phyloP scores from a whole-genome alignment of 2,797 vertebrate genomes.

The Semotilus atromaculatus region DNA sequence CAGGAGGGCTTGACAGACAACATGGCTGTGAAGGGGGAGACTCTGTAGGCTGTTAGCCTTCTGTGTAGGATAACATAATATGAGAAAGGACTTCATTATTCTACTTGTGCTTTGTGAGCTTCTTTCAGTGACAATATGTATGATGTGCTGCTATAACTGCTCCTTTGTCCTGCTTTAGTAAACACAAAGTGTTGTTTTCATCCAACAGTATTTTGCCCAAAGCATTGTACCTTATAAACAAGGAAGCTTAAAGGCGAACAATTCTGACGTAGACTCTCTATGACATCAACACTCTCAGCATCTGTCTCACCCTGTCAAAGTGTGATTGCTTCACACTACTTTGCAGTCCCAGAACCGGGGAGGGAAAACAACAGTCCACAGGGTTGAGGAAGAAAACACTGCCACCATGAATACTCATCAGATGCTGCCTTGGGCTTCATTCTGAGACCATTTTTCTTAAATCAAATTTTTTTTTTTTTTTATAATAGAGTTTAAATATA shows the following conservation, averaged over 20 bases:
- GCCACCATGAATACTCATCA: slow-evolving; percentile 42
- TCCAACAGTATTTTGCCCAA: neutral
- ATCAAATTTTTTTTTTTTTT: neutral
- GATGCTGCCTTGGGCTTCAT: neutral
- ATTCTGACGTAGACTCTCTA: slow-evolving; percentile 7
- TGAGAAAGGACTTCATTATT: neutral
- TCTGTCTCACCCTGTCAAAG: slow-evolving; percentile 27
- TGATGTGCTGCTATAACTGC: neutral
- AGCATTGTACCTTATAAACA: slow-evolving; percentile 11
- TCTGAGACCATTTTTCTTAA: neutral
- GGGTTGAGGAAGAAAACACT: neutral
- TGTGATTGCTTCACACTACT: slow-evolving; percentile 12
- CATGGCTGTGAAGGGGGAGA: neutral
- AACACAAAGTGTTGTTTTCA: neutral
- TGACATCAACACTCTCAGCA: slow-evolving; percentile 2
- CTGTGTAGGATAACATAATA: neutral
- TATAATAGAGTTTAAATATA: neutral
- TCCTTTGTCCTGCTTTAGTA: neutral
- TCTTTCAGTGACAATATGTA: neutral
- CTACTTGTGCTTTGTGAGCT: slow-evolving; percentile 1
- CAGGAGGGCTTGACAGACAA: slow-evolving; percentile 35
- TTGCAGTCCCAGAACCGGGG: slow-evolving; percentile 19
- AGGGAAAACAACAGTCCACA: neutral
- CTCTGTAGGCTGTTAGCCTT: neutral
- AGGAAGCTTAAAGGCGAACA: neutral